Evolutionary conservation across 2,797 vertebrate species (phyloP).

Genomic region (Antennarius maculatus): DNA sequence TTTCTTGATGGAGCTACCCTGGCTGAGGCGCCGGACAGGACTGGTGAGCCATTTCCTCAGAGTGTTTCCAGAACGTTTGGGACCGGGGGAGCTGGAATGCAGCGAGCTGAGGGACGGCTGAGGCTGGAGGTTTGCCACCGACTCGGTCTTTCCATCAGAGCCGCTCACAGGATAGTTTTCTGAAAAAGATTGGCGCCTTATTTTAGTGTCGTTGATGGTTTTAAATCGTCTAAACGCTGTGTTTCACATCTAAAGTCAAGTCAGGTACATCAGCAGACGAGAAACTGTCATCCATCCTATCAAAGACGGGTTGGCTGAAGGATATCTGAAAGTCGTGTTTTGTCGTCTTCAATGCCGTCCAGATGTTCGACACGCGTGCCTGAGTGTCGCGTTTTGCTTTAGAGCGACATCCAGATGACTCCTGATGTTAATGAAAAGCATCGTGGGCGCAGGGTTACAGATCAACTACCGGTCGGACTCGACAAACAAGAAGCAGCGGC

Average conservation of each 20-base stretch:
- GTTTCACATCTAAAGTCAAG: no score
- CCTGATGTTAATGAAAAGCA: not conserved
- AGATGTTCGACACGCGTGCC: not conserved
- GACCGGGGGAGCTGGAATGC: conserved; percentile 90
- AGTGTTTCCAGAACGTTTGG: conserved; percentile 93
- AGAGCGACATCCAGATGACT: conserved; percentile 18
- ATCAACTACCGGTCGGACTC: no score
- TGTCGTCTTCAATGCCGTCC: not conserved
- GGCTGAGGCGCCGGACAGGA: conserved; percentile 93
- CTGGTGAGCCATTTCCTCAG: conserved; percentile 96
- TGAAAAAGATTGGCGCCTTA: conserved; percentile 53
- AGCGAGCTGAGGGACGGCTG: conserved; percentile 93
- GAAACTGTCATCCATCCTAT: no score
- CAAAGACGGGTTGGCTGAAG: no score
- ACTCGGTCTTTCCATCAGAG: conserved; percentile 91
- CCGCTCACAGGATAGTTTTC: conserved; percentile 87
- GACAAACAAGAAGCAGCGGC: no score
- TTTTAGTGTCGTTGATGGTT: not conserved
- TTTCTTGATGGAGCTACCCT: conserved; percentile 91
- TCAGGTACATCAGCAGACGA: no score
- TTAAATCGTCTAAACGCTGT: no score
- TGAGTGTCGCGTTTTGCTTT: not conserved
- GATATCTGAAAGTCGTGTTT: no score
- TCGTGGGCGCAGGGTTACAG: not conserved
- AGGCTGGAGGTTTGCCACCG: conserved; percentile 91